Evolutionary conservation across 2,113 vertebrate species (phyloP).

Genomic region (Coregonus clupeaformis): DNA sequence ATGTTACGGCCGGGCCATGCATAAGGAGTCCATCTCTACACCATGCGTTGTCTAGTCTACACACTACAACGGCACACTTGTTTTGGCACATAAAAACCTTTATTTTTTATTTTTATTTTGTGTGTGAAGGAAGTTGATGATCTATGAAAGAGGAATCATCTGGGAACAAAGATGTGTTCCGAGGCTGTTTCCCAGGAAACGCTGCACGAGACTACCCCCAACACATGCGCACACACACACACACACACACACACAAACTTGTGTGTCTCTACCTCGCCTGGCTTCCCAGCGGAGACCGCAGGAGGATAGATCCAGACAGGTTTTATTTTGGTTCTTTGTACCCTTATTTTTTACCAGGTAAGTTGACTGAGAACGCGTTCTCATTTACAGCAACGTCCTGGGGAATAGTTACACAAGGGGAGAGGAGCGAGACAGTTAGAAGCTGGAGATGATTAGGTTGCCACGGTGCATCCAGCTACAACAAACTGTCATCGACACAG

Average conservation of each 20-base stretch:
- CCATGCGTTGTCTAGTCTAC: background rate
- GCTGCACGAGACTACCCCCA: conserved; percentile 20
- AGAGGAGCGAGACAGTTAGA: too few species aligned
- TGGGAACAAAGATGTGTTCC: conserved; percentile 26
- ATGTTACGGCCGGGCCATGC: too few species aligned
- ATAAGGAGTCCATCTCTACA: background rate
- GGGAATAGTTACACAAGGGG: too few species aligned
- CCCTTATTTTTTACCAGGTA: too few species aligned
- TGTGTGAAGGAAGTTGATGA: conserved; percentile 12
- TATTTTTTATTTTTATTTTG: background rate
- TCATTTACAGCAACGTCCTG: too few species aligned
- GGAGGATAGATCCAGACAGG: too few species aligned
- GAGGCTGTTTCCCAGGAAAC: conserved; percentile 39
- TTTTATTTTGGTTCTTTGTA: too few species aligned
- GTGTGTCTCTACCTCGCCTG: background rate
- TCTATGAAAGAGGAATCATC: conserved; percentile 36
- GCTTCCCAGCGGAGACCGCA: background rate
- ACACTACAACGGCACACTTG: background rate
- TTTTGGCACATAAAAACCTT: background rate
- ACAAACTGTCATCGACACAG: too few species aligned
- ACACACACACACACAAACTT: conserved; percentile 5
- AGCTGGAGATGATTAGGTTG: too few species aligned
- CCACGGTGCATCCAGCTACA: too few species aligned
- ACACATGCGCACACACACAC: conserved; percentile 22
- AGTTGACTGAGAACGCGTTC: too few species aligned